Evolutionary conservation across 2,113 vertebrate genomes (phyloP).

Genomic region (Apistogramma diplotaenia): DNA sequence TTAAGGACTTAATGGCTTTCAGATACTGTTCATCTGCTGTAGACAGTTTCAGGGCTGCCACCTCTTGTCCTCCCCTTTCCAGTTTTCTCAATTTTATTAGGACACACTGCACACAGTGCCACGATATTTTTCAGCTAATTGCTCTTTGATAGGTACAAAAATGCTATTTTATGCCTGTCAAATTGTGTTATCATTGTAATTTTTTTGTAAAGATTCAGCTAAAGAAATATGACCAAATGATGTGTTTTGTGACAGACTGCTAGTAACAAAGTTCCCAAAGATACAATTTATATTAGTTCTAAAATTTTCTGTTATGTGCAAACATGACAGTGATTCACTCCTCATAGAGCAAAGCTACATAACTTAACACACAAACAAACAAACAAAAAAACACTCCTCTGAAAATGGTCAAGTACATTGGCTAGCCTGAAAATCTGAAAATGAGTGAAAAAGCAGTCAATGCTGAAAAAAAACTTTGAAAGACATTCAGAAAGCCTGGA

Average conservation of each 20-base stretch:
- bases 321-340: background rate
- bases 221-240: background rate
- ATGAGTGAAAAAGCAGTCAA: background rate
- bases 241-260: background rate
- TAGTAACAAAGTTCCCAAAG: background rate
- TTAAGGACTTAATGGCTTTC: background rate
- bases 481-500: background rate
- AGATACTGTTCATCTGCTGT: background rate
- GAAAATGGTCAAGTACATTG: background rate
- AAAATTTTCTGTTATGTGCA: background rate
- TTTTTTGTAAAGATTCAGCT: background rate
- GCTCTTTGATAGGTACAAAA: background rate
- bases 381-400: background rate
- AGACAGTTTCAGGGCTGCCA: background rate
- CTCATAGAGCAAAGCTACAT: too few species aligned
- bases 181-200: background rate
- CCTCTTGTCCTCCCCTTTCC: background rate
- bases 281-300: background rate
- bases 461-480: background rate
- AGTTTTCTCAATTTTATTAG: background rate
- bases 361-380: background rate
- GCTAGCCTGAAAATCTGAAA: too few species aligned
- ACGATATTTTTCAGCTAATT: background rate
- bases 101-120: background rate
- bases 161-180: background rate